Base-by-base conservation (phyloP, 2,113 vertebrate genomes). In the Anas platyrhynchos region DNA sequence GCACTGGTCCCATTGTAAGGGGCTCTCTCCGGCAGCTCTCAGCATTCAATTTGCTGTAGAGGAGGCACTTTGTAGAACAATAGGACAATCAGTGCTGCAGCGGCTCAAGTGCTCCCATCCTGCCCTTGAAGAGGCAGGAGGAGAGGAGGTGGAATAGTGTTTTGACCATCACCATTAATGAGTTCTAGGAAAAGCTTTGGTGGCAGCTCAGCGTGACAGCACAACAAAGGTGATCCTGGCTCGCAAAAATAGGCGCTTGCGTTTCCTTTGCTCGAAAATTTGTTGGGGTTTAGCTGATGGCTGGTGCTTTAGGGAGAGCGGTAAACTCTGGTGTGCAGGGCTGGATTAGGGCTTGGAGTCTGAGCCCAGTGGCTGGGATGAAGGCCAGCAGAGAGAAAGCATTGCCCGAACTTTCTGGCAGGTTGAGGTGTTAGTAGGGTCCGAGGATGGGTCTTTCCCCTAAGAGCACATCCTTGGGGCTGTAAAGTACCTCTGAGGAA, bases 1-100 rank as follows among this genome's bases (percentile, higher is more conserved):
- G 67, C 80, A 12, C 63, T 84, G 63, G 81, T 77, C 32, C 59
- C 80, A 92, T 94, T 91, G 86, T 93, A 52, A 21, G 5, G 34
- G 36, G 25, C 15, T 9, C 69, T 84, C 54, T 86, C 85, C 68
- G 69, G 78, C 89, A 67, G 34, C 85, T 93, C 71, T 91, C 46
- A 68, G 69, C 46, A 74, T 89, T 92, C 81, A 74, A 68, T 89
- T 91, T 92, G 50, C 81, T 93, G 65, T 66, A 82, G 80, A 92
- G 56, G 48, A 92, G 68, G 72, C 88, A 90, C 89, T 96, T 85
- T 91, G 93, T 84, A 80, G 88, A 94, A 95, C 88, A 97, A 95
- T 95, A 74, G 83, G 93, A 88, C 93, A 93, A 91, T 97, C 94
- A 97, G 88, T 1, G 6, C 89, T 54, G 65, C 88, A 77, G 63